Base-by-base conservation (phyloP, 1,140 invertebrate species). In the Ostrea edulis region DNA sequence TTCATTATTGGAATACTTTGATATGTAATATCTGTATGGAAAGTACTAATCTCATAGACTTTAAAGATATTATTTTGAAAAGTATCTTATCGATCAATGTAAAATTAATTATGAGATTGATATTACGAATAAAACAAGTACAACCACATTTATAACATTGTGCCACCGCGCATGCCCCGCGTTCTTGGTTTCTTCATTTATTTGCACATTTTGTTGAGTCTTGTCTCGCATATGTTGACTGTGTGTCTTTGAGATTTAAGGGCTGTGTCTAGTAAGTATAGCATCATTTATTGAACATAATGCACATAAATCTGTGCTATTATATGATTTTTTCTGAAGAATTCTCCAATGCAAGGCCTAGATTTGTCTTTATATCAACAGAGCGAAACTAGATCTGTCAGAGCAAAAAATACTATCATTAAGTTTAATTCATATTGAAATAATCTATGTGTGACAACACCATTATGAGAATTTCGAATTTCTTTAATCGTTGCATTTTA, bases 151-250 rank as follows among this genome's bases (percentile, higher is more conserved):
- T 3, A 35, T 14, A 11, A 17, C n/a, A 77, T 29, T 12, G 22
- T 12, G 29, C 14, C 4, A 25, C 29, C 29, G 25, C 68, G 68
- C 68, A 77, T 77, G 68, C 29, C 12, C 68, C 7, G 68, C 68
- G 68, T 77, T 77, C 68, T 29, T 77, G 25, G 68, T 35, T 77
- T 83, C 82, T 17, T 83, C 82, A 83, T 52, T 44, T 53, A n/a
- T 22, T 83, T 51, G 44, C 52, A 8, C 14, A 83, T 14, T n/a
- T 22, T n/a, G 52, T 83, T 83, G 51, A 83, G 17, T 82, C 52
- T 52, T 82, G 52, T 82, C 51, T 82, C 51, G 20, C n/a, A n/a
- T n/a, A 81, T 44, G 35, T 9, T 22, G 25, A 81, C 7, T 81
- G 25, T 0, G 12, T 14, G 0, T n/a, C n/a, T n/a, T n/a, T n/a